phyloP scores from a whole-genome alignment of 2,888 invertebrate species.

The Drosophila cracens region DNA sequence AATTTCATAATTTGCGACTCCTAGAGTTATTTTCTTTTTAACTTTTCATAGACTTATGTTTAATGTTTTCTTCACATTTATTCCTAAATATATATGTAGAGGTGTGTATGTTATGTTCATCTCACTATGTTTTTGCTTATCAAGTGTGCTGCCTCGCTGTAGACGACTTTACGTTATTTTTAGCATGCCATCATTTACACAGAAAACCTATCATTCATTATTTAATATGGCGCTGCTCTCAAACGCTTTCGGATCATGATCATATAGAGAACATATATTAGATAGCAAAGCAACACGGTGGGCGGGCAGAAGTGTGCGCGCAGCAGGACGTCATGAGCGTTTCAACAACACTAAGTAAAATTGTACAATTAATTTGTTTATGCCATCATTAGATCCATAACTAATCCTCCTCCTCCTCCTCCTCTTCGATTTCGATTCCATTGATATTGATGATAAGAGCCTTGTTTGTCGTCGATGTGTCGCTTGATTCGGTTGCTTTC shows the following conservation, averaged over 20 bases:
- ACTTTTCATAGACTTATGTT: conserved; percentile 73
- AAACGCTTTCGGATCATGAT: conserved; percentile 43
- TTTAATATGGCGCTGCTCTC: conserved; percentile 53
- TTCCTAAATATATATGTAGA: conserved; percentile 74
- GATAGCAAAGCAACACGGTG: conserved; percentile 66
- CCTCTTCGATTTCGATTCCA: conserved; percentile 43
- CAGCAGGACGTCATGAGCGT: conserved; percentile 80
- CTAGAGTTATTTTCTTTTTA: conserved; percentile 61
- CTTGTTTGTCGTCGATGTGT: conserved; percentile 70
- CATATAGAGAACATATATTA: conserved; percentile 14
- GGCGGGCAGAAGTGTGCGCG: conserved; percentile 65
- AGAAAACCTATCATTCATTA: conserved; percentile 47
- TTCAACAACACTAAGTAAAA: conserved; percentile 77
- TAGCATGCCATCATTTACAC: conserved; percentile 67
- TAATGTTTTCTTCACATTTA: conserved; percentile 76
- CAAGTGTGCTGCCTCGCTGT: conserved; percentile 55
- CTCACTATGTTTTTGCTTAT: conserved; percentile 39
- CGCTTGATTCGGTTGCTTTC: conserved; percentile 62
- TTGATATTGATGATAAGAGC: conserved; percentile 66
- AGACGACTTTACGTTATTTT: conserved; percentile 18
- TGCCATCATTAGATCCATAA: conserved; percentile 71
- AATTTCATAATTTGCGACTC: conserved; percentile 71
- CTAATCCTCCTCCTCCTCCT: conserved; percentile 2
- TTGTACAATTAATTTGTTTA: conserved; percentile 75
- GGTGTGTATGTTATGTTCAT: conserved; percentile 58